phyloP scores from a whole-genome alignment of 1,140 invertebrate genomes.

The Zaprionus vittiger region DNA sequence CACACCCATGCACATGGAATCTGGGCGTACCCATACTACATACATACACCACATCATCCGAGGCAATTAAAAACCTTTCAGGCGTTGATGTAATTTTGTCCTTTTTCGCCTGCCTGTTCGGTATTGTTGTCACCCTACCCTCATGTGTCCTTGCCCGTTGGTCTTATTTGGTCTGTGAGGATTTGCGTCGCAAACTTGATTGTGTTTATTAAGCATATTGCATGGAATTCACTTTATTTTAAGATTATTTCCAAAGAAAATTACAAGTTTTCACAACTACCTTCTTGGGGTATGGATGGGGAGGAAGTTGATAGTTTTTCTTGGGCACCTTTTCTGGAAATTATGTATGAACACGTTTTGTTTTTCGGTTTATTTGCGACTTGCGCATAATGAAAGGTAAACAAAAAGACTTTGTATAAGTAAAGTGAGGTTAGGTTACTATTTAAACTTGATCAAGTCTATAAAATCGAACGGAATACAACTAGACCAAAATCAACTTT shows the following conservation, averaged over 20 bases:
- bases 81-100: conserved; percentile 62
- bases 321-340: conserved; percentile 60
- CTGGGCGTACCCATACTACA: background rate
- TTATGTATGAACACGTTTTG: conserved; percentile 78
- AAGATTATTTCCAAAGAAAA: conserved; percentile 80
- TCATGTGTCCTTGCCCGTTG: conserved; percentile 3
- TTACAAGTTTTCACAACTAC: conserved; percentile 56
- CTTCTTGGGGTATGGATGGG: background rate
- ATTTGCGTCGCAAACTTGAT: conserved; percentile 60
- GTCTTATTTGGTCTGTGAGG: conserved; percentile 24
- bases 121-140: conserved; percentile 30
- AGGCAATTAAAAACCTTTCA: conserved; percentile 78
- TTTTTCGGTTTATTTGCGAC: conserved; percentile 56
- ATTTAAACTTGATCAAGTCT: background rate
- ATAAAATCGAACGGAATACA: background rate
- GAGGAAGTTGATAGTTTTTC: conserved; percentile 54
- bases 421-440: background rate
- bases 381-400: conserved; percentile 19
- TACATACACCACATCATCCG: conserved; percentile 40
- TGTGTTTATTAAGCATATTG: conserved; percentile 82
- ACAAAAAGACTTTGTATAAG: background rate
- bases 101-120: conserved; percentile 55
- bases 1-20: background rate
- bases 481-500: background rate
- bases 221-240: conserved; percentile 81